phyloP scores from a whole-genome alignment of 2,888 invertebrate genomes.

The Cynaeus angustus region DNA sequence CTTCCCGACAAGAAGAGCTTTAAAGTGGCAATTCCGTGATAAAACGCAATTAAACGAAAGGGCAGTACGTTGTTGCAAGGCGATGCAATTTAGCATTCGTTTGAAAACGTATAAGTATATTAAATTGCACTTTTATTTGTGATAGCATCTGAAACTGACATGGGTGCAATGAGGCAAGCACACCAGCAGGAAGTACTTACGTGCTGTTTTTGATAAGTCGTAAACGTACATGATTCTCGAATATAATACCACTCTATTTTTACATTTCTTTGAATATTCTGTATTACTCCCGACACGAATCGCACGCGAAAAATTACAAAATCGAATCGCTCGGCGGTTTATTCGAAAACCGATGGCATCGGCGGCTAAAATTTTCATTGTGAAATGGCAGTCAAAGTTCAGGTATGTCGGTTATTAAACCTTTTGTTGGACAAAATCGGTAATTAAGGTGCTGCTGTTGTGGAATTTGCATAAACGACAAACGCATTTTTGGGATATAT shows the following conservation, averaged over 20 bases:
- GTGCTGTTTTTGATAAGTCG: slow-evolving; percentile 58
- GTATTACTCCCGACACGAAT: slow-evolving; percentile 55
- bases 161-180: slow-evolving; percentile 55
- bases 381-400: slow-evolving; percentile 42
- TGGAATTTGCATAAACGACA: slow-evolving; percentile 60
- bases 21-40: slow-evolving; percentile 54
- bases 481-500: slow-evolving; percentile 64
- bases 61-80: slow-evolving; percentile 38
- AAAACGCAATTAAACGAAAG: slow-evolving; percentile 55
- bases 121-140: slow-evolving; percentile 57
- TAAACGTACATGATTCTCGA: slow-evolving; percentile 50
- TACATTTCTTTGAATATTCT: slow-evolving; percentile 51
- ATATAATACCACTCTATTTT: slow-evolving; percentile 54
- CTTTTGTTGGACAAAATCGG: slow-evolving; percentile 63
- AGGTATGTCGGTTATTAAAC: slow-evolving; percentile 67
- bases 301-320: slow-evolving; percentile 47
- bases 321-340: slow-evolving; percentile 3
- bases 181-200: slow-evolving; percentile 57
- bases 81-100: slow-evolving; percentile 59
- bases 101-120: slow-evolving; percentile 52
- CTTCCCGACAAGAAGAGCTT: slow-evolving; percentile 4
- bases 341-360: slow-evolving; percentile 15
- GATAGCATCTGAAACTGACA: slow-evolving; percentile 59
- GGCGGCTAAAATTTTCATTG: slow-evolving; percentile 43
- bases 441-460: slow-evolving; percentile 64